Percentiles rank a stretch among this genome's conserved stretches.
Conservation (phyloP, 1,140 invertebrate species). For the Drosophila carrolli region DNA sequence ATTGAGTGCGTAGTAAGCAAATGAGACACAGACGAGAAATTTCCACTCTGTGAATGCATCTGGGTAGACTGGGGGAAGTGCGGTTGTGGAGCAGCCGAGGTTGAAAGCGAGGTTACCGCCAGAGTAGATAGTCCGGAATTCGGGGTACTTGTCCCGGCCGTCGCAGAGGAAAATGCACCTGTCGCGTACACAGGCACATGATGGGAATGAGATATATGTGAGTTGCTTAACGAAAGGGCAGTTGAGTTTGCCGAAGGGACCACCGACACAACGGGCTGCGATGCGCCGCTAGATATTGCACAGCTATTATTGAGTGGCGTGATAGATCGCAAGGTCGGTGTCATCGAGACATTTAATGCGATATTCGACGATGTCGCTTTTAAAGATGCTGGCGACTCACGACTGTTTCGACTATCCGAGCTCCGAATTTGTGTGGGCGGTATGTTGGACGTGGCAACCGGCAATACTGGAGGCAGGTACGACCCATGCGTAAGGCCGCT, state of each 20-base stretch:
- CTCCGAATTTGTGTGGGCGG: slow-evolving; percentile 86
- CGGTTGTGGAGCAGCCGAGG: slow-evolving; percentile 38
- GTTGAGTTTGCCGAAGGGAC: slow-evolving; percentile 31
- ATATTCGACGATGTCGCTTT: slow-evolving; percentile 84
- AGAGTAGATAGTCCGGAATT: slow-evolving; percentile 36
- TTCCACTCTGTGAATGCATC: slow-evolving; percentile 57
- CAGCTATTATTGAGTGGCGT: slow-evolving; percentile 63
- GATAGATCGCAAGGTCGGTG: slow-evolving; percentile 52
- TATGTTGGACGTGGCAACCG: slow-evolving; percentile 87
- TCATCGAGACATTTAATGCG: slow-evolving; percentile 17
- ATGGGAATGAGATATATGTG: slow-evolving; percentile 50
- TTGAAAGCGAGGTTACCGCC: slow-evolving; percentile 24
- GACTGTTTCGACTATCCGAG: slow-evolving; percentile 86
- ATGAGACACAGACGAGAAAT: slow-evolving; percentile 60
- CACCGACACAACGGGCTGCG: slow-evolving; percentile 30
- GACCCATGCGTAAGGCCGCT: slow-evolving; percentile 89
- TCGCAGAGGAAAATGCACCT: slow-evolving; percentile 31
- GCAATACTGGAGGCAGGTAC: slow-evolving; percentile 86
- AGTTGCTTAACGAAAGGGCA: slow-evolving; percentile 26
- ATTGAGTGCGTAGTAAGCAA: slow-evolving; percentile 54
- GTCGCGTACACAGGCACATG: slow-evolving; percentile 42
- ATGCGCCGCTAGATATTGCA: slow-evolving; percentile 29
- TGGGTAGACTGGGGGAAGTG: slow-evolving; percentile 54
- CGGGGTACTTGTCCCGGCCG: slow-evolving; percentile 27
- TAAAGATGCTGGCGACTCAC: slow-evolving; percentile 85